Evolutionary conservation across 2,888 invertebrate species (phyloP), one percentile per base, ranked within the genome.

Genomic region (Oligia latruncula): DNA sequence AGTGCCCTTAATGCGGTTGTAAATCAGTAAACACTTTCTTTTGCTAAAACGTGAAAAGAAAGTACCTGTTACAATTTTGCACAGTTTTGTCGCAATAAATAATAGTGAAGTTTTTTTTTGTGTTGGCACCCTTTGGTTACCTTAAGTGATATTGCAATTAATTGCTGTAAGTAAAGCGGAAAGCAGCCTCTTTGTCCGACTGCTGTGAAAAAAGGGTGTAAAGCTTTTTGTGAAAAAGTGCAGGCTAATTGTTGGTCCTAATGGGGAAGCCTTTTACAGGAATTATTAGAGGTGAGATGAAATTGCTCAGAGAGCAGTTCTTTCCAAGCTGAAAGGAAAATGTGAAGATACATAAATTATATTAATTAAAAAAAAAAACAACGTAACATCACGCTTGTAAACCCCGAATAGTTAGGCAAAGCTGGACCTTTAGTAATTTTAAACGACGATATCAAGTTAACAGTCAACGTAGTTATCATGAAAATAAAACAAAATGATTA

Each of bases 1-100:
- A 90, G 80, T 89, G 90, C 89, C 90, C 91, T 92, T 90, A 91
- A 93, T 92, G 92, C 87, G 95, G 94, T 94, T 93, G 93, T 96
- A 96, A 96, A 96, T 95, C 94, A 93, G 93, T 92, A 93, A 95
- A 93, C 92, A 94, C 95, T 95, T 95, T 95, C 94, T 93, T 93
- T 94, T 90, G 83, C 88, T 89, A 84, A 85, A 81, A 87, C 76
- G 85, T 88, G 88, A 81, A 87, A 92, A 91, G 91, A 91, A 94
- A 93, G 93, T 95, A 96, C 95, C 95, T 96, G 95, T 93, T 93
- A 90, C 92, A 84, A 95, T 95, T 95, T 94, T 92, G 92, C 92
- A 93, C 88, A 91, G 92, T 88, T 90, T 80, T 85, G 79, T 82
- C 79, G 79, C 74, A 81, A 90, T 89, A 78, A 87, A 87, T 87